Conservation (phyloP, 1,140 invertebrate genomes). For the Drosophila simulans region DNA sequence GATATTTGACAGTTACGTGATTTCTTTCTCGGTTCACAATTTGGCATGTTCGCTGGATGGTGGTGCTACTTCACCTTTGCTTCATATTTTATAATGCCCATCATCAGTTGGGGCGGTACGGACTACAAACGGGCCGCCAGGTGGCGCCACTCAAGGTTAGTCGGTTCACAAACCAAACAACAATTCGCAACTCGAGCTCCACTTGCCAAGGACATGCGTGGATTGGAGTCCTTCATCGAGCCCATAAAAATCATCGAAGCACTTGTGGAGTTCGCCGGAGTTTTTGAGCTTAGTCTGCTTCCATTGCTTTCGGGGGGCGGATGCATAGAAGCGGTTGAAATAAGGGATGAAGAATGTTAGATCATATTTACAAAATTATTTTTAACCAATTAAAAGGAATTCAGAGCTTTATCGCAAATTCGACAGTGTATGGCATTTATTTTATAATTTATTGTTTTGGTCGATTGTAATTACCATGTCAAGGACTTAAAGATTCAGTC, state of each 20-base stretch:
- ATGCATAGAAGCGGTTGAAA: conserved; percentile 16
- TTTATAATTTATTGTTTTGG: background rate
- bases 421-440: background rate
- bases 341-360: background rate
- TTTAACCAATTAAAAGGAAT: background rate
- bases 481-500: no score
- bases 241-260: conserved; percentile 25
- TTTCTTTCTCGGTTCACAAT: conserved; percentile 62
- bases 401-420: no score
- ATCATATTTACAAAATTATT: background rate
- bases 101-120: conserved; percentile 3
- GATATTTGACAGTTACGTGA: conserved; percentile 83
- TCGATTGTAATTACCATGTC: no score
- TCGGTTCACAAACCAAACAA: conserved; percentile 62
- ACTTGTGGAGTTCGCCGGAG: conserved; percentile 61
- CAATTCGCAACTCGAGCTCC: conserved; percentile 24
- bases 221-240: conserved; percentile 31
- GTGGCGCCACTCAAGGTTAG: conserved; percentile 59
- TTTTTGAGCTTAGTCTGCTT: conserved; percentile 46
- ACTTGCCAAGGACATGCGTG: conserved; percentile 69
- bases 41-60: conserved; percentile 26
- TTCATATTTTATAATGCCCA: conserved; percentile 17
- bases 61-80: conserved; percentile 18
- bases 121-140: conserved; percentile 31
- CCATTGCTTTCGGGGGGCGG: conserved; percentile 39